phyloP scores from a whole-genome alignment of 2,113 vertebrate species.

The Microtus richardsoni region DNA sequence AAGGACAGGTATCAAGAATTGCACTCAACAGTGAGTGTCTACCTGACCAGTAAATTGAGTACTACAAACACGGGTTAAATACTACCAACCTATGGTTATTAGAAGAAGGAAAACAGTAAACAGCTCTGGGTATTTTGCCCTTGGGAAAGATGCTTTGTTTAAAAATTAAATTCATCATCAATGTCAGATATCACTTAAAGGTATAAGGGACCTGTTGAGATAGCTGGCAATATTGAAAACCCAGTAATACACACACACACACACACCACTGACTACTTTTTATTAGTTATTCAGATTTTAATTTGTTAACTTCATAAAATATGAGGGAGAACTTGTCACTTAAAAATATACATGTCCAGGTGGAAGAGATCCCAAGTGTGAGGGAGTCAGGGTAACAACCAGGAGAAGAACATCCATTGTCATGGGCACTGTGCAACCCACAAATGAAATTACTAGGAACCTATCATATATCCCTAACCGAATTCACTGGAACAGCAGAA shows the following conservation, averaged over 20 bases:
- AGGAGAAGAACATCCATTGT: conserved; percentile 52
- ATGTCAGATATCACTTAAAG: neutral
- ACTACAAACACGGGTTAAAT: neutral
- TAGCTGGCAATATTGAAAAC: neutral
- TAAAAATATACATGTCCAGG: conserved; percentile 10
- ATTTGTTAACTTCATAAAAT: conserved; percentile 31
- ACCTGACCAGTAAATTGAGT: neutral
- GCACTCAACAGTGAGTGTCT: neutral
- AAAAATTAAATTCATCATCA: neutral
- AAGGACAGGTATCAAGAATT: neutral
- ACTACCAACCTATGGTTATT: neutral
- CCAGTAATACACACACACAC: neutral
- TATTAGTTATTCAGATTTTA: conserved; percentile 32
- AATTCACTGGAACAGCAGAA: conserved; percentile 66
- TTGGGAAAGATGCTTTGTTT: neutral
- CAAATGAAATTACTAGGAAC: conserved; percentile 50
- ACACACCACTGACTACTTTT: neutral
- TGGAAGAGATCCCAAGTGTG: conserved; percentile 7
- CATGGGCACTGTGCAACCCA: conserved; percentile 54
- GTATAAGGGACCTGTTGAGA: neutral
- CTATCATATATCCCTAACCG: conserved; percentile 57
- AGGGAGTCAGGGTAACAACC: conserved; percentile 23
- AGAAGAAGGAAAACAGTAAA: conserved; percentile 9
- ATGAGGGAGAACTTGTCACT: neutral
- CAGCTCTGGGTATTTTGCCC: neutral